Evolutionary conservation across 2,113 vertebrate species (phyloP).

Genomic region (Uria aalge): DNA sequence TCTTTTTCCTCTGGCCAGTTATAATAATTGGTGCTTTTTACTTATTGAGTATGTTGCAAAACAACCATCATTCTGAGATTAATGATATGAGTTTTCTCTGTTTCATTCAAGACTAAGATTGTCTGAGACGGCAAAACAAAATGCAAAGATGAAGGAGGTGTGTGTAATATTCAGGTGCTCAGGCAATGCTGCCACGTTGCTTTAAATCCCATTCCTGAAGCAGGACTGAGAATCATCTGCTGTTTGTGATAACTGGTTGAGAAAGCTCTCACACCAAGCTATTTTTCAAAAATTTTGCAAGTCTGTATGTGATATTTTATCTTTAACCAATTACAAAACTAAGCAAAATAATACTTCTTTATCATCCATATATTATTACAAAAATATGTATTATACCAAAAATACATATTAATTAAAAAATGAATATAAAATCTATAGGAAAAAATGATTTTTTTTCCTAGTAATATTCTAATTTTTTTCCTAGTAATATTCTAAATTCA

Average conservation of each 20-base stretch:
- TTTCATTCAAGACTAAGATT: neutral
- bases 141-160: neutral
- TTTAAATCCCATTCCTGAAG: neutral
- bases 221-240: neutral
- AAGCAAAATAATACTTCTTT: neutral
- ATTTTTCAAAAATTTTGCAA: neutral
- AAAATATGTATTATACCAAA: neutral
- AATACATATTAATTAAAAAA: neutral
- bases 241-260: neutral
- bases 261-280: neutral
- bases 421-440: neutral
- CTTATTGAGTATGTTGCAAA: slow-evolving; percentile 20
- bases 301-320: neutral
- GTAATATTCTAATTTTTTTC: neutral
- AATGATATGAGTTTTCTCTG: neutral
- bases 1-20: neutral
- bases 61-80: neutral
- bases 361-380: neutral
- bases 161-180: neutral
- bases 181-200: neutral
- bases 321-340: neutral
- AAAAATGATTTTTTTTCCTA: too few species aligned
- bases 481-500: neutral
- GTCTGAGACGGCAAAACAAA: neutral
- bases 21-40: slow-evolving; percentile 35